These are phyloP conservation scores for Chironomus striatipennis DNA, from an alignment of 1,140 invertebrate genomes.

Conservation along the genomic window DNA sequence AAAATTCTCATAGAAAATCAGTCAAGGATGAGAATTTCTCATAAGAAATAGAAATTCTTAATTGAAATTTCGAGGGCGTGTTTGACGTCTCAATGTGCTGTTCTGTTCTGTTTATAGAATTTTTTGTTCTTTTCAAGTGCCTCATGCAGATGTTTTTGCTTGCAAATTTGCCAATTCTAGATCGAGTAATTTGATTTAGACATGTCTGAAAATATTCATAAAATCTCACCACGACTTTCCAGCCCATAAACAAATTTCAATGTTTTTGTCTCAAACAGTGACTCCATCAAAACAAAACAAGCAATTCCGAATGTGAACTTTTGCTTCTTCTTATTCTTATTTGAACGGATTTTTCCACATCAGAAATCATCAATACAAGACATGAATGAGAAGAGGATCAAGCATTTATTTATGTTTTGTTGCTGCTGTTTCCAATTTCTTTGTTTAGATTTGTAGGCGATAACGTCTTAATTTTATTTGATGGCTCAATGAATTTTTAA, in stretches of 20 bases:
- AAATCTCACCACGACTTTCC: slow-evolving; percentile 6
- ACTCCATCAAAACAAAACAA: neutral
- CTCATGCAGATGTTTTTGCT: neutral
- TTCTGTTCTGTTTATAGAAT: neutral
- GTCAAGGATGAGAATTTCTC: neutral
- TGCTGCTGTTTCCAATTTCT: neutral
- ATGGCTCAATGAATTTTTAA: slow-evolving; percentile 11
- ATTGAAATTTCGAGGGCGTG: slow-evolving; percentile 11
- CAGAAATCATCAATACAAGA: neutral
- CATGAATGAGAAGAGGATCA: neutral
- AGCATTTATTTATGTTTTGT: neutral
- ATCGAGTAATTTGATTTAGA: neutral
- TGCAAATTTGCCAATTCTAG: neutral
- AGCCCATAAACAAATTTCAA: neutral
- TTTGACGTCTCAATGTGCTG: neutral
- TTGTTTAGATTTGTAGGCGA: slow-evolving; percentile 18
- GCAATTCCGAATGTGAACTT: neutral
- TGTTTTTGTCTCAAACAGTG: too few species aligned
- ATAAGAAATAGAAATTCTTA: neutral
- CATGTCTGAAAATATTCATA: neutral
- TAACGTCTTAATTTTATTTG: slow-evolving; percentile 19
- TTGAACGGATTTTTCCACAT: neutral
- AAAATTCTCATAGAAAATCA: neutral
- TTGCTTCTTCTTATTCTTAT: neutral
- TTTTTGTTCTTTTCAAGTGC: slow-evolving; percentile 13